Evolutionary conservation across 2,888 invertebrate species (phyloP).

Genomic region (Hirtodrosophila histrioides): DNA sequence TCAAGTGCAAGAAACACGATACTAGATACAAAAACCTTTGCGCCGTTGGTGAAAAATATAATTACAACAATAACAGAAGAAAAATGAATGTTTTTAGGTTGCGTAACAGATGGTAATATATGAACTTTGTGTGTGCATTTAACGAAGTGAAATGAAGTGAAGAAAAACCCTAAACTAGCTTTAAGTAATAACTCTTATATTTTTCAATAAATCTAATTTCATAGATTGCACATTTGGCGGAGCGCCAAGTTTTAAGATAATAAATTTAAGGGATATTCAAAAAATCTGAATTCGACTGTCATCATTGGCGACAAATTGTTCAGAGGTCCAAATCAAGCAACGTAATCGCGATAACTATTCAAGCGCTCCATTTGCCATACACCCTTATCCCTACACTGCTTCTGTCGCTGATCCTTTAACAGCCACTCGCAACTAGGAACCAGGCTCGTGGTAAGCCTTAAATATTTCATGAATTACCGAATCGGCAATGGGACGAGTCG

Average conservation of each 20-base stretch:
- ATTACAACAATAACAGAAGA: not conserved
- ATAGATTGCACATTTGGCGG: not conserved
- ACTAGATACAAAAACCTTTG: constrained; percentile 30
- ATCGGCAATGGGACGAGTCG: constrained; percentile 48
- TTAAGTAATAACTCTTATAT: not conserved
- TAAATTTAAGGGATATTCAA: constrained; percentile 11
- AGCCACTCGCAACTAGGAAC: constrained; percentile 31
- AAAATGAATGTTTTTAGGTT: not conserved
- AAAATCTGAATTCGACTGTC: constrained; percentile 10
- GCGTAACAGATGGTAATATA: not conserved
- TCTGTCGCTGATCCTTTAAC: constrained; percentile 37
- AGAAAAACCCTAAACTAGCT: not conserved
- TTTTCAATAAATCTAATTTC: not conserved
- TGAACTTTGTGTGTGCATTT: no score
- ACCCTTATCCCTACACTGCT: constrained; percentile 9
- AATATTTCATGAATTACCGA: constrained; percentile 69
- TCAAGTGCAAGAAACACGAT: constrained; percentile 24
- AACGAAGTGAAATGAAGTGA: no score
- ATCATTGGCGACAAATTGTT: constrained; percentile 14
- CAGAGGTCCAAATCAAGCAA: constrained; percentile 17
- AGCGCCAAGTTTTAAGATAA: not conserved
- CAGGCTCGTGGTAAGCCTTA: constrained; percentile 43
- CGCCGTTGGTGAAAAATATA: constrained; percentile 18
- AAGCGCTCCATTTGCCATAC: constrained; percentile 16
- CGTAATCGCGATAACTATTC: constrained; percentile 35